Percentiles rank a stretch among this genome's conserved stretches.
Evolutionary conservation across 2,888 invertebrate genomes (phyloP).

Genomic region (Amphipoea oculea): DNA sequence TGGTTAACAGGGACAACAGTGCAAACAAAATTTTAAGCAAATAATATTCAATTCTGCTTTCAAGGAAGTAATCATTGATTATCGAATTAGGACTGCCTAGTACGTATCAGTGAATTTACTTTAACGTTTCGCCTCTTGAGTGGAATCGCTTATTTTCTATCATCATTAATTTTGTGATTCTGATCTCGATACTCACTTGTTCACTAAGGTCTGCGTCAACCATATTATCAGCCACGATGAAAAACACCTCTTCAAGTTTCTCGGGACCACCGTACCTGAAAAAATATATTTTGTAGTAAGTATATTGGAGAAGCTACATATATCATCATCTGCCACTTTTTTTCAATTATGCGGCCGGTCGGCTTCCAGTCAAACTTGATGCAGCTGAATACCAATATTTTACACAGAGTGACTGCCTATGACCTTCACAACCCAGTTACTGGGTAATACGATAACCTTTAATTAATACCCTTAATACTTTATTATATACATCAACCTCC

Average conservation of each 20-base stretch:
- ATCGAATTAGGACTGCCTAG: neutral
- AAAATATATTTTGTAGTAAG: conserved; percentile 5
- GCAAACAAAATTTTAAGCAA: neutral
- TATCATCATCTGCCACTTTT: neutral
- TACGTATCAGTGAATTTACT: neutral
- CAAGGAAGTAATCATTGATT: neutral
- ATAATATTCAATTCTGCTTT: neutral
- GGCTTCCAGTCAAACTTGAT: neutral
- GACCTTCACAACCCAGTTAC: neutral
- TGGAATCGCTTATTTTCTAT: neutral
- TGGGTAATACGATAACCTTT: neutral
- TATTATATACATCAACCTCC: neutral
- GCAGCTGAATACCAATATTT: neutral
- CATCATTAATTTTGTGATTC: neutral
- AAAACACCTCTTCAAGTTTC: conserved; percentile 81
- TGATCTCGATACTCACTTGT: conserved; percentile 72
- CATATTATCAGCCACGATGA: conserved; percentile 77
- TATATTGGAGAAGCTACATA: neutral
- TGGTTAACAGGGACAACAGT: neutral
- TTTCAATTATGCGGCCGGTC: neutral
- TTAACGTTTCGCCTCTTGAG: neutral
- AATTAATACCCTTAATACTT: neutral
- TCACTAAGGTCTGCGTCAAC: conserved; percentile 60
- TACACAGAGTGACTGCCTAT: neutral
- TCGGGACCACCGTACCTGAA: conserved; percentile 86